These are phyloP conservation scores for Xiphorhynchus elegans DNA, from an alignment of 2,113 vertebrate species.

Conservation along the genomic window DNA sequence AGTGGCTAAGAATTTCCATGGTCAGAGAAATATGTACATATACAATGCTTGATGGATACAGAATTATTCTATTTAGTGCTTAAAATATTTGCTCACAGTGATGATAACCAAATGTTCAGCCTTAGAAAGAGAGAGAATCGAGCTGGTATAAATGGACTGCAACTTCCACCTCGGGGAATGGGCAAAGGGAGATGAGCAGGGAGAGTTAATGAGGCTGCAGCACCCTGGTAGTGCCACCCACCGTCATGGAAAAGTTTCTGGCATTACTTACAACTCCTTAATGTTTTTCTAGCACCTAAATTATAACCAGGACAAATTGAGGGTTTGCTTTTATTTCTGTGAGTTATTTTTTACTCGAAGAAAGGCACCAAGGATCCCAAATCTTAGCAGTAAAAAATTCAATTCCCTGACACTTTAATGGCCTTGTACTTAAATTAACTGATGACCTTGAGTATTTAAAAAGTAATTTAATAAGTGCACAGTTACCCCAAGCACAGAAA, in stretches of 20 bases:
- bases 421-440: constrained; percentile 28
- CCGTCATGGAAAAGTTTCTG: neutral
- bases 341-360: neutral
- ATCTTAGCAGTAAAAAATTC: neutral
- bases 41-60: neutral
- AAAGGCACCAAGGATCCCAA: neutral
- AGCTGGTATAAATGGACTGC: neutral
- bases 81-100: neutral
- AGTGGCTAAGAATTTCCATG: neutral
- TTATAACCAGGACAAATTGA: neutral
- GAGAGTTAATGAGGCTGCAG: neutral
- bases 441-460: constrained; percentile 22
- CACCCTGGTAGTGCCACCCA: neutral
- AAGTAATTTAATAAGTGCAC: constrained; percentile 33
- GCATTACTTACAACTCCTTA: neutral
- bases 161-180: neutral
- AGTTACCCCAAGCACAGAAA: constrained; percentile 5
- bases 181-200: neutral
- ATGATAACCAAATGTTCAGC: neutral
- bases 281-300: neutral
- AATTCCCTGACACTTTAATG: neutral
- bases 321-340: neutral
- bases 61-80: neutral
- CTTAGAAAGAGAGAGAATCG: neutral
- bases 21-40: neutral